Evolutionary conservation across 2,113 vertebrate genomes (phyloP).

Genomic region (Pomatorhinus ruficollis): DNA sequence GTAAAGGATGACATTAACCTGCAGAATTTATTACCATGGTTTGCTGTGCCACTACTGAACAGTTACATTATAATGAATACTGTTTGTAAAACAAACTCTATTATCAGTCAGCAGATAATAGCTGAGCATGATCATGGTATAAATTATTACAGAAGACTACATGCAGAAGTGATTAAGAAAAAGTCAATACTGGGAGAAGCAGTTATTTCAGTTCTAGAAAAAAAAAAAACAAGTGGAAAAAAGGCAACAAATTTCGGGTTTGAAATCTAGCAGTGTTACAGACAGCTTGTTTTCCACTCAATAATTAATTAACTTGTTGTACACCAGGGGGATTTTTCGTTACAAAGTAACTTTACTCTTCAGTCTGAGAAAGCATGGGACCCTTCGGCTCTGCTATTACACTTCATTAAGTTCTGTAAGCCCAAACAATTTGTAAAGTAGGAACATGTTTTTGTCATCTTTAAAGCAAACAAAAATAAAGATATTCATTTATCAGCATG

Average conservation of each 20-base stretch:
- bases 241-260: background rate
- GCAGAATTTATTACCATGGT: background rate
- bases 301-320: background rate
- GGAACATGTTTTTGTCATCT: background rate
- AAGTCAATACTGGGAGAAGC: background rate
- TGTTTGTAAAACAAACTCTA: constrained; percentile 21
- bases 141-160: constrained; percentile 35
- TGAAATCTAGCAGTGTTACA: background rate
- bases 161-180: constrained; percentile 18
- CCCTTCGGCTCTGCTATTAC: background rate
- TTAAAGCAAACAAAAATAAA: background rate
- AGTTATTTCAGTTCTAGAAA: background rate
- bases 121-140: background rate
- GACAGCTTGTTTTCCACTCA: background rate
- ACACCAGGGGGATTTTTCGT: background rate
- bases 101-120: constrained; percentile 19
- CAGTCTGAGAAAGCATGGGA: background rate
- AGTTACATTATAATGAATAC: background rate
- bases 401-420: background rate
- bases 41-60: background rate
- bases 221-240: background rate
- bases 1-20: constrained; percentile 3
- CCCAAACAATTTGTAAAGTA: background rate
- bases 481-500: background rate
- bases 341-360: background rate